Base-by-base conservation (phyloP, 2,888 invertebrate genomes). In the Petrolisthes manimaculis region DNA sequence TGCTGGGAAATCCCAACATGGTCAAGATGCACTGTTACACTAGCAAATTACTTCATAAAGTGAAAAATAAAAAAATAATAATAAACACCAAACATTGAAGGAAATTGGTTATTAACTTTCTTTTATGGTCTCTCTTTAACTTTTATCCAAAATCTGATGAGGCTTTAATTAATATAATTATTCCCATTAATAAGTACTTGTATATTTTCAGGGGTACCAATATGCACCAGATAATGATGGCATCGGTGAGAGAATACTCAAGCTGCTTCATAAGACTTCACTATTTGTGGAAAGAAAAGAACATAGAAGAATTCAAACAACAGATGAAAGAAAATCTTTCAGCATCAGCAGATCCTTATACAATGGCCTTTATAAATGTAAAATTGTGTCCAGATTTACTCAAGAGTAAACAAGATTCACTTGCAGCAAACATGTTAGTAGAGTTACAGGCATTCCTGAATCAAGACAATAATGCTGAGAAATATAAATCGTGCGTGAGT, bases 351-450 rank as follows among this genome's bases (percentile, higher is more conserved):
- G 78, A 89, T 77, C 89, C 89, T n/a, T 85, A 85, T 67, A 82
- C 81, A 82, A 21, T 85, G 77, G 21, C 21, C 18, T 21, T 85
- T 5, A 78, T 89, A 0, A 75, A 77, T 67, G 81, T 89, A 5
- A 89, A 78, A 67, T 71, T 82, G 21, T 85, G 82, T 18, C 89
- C 85, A n/a, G 85, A 85, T 53, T 21, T 89, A 18, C 83, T 78
- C 55, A 85, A 78, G 55, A 61, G 78, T 24, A 85, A 83, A 69
- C n/a, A 53, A 55, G 81, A 85, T 83, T 53, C 56, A 69, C 61
- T 85, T 55, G 54, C 85, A 54, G 85, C 85, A 77, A 82, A 67
- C 54, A 55, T 89, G 37, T 67, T 85, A 21, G 81, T 85, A 51
- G 89, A 89, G 54, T 56, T 89, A 51, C 67, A 82, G 21, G 21